Conservation (phyloP, 2,113 vertebrate species). For the Pseudolaguvia tuberculata region DNA sequence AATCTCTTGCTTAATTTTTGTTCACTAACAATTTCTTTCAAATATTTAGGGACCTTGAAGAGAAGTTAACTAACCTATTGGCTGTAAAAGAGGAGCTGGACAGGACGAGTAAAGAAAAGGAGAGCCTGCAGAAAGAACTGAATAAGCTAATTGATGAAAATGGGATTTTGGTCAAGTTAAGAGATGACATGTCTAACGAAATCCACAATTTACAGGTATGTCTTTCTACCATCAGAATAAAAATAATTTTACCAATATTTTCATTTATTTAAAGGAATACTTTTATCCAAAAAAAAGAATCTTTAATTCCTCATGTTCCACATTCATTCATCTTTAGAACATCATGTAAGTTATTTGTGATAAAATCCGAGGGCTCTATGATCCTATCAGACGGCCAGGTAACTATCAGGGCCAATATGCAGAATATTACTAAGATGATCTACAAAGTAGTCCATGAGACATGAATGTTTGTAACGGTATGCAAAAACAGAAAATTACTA, state of each 20-base stretch:
- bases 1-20: neutral
- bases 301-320: too few relatives aligned
- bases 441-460: too few relatives aligned
- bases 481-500: too few relatives aligned
- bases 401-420: too few relatives aligned
- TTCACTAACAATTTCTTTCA: neutral
- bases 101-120: slow-evolving; percentile 49
- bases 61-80: slow-evolving; percentile 45
- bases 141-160: slow-evolving; percentile 48
- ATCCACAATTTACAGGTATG: slow-evolving; percentile 61
- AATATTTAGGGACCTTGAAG: slow-evolving; percentile 52
- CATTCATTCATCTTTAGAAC: too few relatives aligned
- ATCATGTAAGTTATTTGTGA: too few relatives aligned
- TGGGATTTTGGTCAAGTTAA: slow-evolving; percentile 54
- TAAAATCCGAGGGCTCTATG: too few relatives aligned
- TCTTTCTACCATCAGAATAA: neutral
- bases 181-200: slow-evolving; percentile 58
- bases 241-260: neutral
- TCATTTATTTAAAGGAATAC: neutral
- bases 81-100: slow-evolving; percentile 56
- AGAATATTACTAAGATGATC: too few relatives aligned
- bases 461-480: too few relatives aligned
- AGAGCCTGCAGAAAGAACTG: slow-evolving; percentile 52
- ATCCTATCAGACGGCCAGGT: too few relatives aligned
- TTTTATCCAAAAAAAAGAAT: too few relatives aligned